These are phyloP conservation scores for Brienomyrus brachyistius DNA, from an alignment of 2,113 vertebrate species.

Conservation along the genomic window DNA sequence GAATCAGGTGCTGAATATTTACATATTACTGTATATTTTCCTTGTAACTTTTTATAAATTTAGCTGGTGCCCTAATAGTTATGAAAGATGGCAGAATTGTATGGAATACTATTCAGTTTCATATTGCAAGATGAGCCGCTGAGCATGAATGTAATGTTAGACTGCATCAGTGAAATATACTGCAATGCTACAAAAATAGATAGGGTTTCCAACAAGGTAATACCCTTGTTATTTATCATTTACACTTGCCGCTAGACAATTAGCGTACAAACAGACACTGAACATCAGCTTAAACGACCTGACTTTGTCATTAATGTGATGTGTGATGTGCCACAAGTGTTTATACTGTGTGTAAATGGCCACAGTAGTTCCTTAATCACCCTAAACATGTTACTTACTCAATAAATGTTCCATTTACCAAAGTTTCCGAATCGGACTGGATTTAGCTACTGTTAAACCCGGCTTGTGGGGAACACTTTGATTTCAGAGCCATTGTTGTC, in stretches of 20 bases:
- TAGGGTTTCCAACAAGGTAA: background rate
- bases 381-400: background rate
- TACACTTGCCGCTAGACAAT: background rate
- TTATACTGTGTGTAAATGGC: background rate
- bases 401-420: background rate
- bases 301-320: background rate
- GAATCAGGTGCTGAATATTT: background rate
- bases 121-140: background rate
- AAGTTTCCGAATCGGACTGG: background rate
- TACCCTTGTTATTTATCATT: background rate
- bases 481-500: background rate
- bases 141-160: background rate
- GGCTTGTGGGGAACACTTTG: background rate
- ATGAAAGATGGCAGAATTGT: background rate
- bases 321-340: background rate
- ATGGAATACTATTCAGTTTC: background rate
- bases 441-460: background rate
- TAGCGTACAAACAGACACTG: background rate
- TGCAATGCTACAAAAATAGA: background rate
- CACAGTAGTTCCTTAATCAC: background rate
- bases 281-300: background rate
- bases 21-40: background rate
- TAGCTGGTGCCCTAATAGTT: background rate
- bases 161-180: background rate
- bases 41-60: background rate